Base-by-base conservation (phyloP, 2,888 invertebrate species). In the Micropterix aruncella region DNA sequence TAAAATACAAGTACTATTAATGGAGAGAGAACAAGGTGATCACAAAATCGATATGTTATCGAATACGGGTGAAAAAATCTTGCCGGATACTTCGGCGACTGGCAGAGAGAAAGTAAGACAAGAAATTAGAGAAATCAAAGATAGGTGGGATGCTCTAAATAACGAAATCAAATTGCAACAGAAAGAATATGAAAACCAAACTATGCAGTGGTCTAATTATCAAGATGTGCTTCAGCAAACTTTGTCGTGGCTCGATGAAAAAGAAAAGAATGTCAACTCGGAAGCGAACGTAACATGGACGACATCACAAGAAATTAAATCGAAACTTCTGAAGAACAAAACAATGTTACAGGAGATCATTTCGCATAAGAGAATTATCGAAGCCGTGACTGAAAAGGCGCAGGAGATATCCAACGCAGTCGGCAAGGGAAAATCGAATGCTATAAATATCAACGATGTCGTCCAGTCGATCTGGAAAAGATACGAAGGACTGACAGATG, bases 51-150 rank as follows among this genome's bases (percentile, higher is more conserved):
- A 78, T 44, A 76, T 80, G 37, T 63, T 92, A 15, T 81, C 83
- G 12, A 73, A 80, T 2, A 75, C 84, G 1, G 91, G 91, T 2
- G 95, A 96, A 57, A 83, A 85, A 59, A 77, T 95, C n/a, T 75
- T 92, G 48, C 89, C 93, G 0, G 91, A 92, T 61, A 96, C 94
- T 2, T 88, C 93, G 7, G 84, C 94, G 1, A 81, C 83, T 53
- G 95, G 95, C 1, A 77, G 95, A 48, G 95, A 96, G 61, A 78
- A 75, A 43, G 83, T 95, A 45, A 77, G 95, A n/a, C 79, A 83
- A 51, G 88, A 93, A 59, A 67, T 94, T 46, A 75, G 90, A 55
- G 72, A 77, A 18, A 75, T 89, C 14, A 77, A 90, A 53, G 87
- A 90, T 57, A 74, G 87, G 56, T 94, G 92, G 90, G 94, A 95